Percentiles rank a stretch among this genome's conserved stretches.
These are phyloP conservation scores for Engraulis encrasicolus DNA, from an alignment of 2,113 vertebrate genomes.

Conservation along the genomic window DNA sequence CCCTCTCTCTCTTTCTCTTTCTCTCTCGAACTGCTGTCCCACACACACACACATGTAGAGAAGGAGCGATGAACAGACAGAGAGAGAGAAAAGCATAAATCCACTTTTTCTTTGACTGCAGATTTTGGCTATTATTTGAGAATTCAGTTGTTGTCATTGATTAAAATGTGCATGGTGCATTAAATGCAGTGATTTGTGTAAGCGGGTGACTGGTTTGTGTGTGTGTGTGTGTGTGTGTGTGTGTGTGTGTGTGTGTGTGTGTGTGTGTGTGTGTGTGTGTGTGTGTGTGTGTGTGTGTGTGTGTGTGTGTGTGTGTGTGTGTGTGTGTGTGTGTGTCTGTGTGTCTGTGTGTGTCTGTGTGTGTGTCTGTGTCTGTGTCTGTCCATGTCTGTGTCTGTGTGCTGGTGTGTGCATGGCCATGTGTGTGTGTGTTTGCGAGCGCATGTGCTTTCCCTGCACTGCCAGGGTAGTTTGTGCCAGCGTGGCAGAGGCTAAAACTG, in stretches of 20 bases:
- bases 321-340: background rate
- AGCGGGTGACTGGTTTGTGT: too few species aligned
- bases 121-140: background rate
- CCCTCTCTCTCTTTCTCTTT: background rate
- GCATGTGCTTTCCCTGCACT: background rate
- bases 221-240: constrained; percentile 13
- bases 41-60: too few species aligned
- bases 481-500: constrained; percentile 9
- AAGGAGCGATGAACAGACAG: too few species aligned
- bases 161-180: background rate
- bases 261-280: too few species aligned
- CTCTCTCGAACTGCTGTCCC: background rate
- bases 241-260: background rate
- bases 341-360: background rate
- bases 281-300: too few species aligned
- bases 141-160: background rate
- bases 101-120: background rate
- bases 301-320: too few species aligned
- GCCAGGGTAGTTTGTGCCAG: background rate
- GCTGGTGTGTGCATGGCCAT: background rate
- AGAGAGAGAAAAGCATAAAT: too few species aligned
- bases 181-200: background rate
- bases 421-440: background rate
- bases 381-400: background rate
- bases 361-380: background rate